These are phyloP conservation scores for Chiroxiphia lanceolata DNA, from an alignment of 2,797 vertebrate genomes.

Conservation along the genomic window DNA sequence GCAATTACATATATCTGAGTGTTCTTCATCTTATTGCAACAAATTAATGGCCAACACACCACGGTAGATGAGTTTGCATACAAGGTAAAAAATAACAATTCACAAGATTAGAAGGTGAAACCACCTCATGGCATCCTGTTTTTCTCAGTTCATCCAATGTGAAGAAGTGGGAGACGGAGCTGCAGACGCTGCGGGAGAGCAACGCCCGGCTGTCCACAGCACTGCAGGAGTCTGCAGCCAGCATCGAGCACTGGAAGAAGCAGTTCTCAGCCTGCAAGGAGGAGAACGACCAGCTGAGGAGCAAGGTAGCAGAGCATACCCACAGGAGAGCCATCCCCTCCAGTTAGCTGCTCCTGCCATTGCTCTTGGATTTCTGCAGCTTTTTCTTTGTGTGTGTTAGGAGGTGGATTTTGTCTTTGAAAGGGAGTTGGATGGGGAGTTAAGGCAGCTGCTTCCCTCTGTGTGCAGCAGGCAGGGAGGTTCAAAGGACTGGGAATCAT, in stretches of 20 bases:
- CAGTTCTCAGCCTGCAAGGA: conserved; percentile 88
- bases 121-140: neutral
- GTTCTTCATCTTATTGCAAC: neutral
- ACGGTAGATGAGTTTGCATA: rapidly evolving
- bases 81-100: neutral
- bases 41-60: neutral
- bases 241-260: conserved; percentile 93
- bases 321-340: neutral
- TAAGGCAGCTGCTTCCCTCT: neutral
- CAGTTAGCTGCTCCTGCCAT: neutral
- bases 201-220: conserved; percentile 87
- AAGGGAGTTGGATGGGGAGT: too few relatives aligned
- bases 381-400: neutral
- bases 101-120: rapidly evolving
- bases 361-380: neutral
- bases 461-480: neutral
- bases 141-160: conserved; percentile 83
- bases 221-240: conserved; percentile 89
- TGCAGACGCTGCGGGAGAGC: conserved; percentile 91
- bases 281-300: conserved; percentile 87
- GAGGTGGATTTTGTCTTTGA: neutral
- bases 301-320: conserved; percentile 77
- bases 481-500: neutral
- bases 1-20: neutral
- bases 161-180: conserved; percentile 94